Evolutionary conservation across 2,888 invertebrate species (phyloP).

Genomic region (Ommatoiulus sabulosus): DNA sequence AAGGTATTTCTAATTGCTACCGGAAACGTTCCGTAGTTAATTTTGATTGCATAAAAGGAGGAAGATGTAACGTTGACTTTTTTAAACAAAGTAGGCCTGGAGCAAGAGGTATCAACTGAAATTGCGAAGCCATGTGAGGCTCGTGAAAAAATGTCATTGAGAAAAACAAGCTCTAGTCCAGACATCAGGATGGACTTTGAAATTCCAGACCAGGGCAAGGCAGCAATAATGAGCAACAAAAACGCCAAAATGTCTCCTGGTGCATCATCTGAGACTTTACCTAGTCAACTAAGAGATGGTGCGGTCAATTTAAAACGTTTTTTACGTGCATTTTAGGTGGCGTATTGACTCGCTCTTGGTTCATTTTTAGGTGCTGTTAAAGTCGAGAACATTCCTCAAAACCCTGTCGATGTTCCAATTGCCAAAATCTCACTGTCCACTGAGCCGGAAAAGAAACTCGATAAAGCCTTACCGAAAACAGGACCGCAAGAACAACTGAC

Average conservation of each 20-base stretch:
- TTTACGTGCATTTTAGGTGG: neutral
- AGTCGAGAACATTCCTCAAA: neutral
- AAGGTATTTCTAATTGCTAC: neutral
- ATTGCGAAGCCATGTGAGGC: slow-evolving; percentile 13
- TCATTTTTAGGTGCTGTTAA: neutral
- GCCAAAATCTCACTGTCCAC: slow-evolving; percentile 62
- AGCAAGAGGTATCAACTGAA: neutral
- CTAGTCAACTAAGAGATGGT: neutral
- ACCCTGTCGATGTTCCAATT: neutral
- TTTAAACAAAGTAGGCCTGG: neutral
- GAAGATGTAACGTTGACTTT: neutral
- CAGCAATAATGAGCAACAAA: neutral
- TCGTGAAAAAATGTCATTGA: slow-evolving; percentile 67
- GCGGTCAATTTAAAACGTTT: neutral
- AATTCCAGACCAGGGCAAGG: slow-evolving; percentile 83
- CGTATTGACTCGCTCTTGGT: neutral
- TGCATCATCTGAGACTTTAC: neutral
- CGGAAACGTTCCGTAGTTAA: neutral
- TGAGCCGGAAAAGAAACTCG: slow-evolving; percentile 60
- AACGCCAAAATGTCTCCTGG: neutral
- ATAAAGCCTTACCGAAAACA: neutral
- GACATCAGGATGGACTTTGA: slow-evolving; percentile 77
- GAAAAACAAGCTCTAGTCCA: slow-evolving; percentile 90
- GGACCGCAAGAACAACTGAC: neutral
- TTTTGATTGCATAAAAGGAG: neutral